phyloP scores from a whole-genome alignment of 2,888 invertebrate genomes.

The Mythimna vitellina region DNA sequence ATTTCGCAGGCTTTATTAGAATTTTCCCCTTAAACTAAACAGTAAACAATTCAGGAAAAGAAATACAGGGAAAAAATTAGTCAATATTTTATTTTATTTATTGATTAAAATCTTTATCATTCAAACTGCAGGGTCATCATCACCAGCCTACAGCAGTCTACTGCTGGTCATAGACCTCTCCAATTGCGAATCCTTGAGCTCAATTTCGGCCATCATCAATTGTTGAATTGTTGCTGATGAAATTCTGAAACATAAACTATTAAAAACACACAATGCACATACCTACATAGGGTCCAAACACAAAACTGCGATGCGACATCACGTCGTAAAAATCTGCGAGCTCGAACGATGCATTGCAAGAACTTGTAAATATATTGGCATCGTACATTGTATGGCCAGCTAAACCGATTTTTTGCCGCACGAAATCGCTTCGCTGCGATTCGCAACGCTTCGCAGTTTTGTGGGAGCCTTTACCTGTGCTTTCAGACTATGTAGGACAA shows the following conservation, averaged over 20 bases:
- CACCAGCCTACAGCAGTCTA: neutral
- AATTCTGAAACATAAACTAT: slow-evolving; percentile 29
- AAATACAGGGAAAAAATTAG: neutral
- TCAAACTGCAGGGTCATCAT: neutral
- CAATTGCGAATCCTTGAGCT: too few species aligned
- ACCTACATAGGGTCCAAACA: neutral
- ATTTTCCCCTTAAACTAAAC: too few species aligned
- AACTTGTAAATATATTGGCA: too few species aligned
- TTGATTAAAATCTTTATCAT: neutral
- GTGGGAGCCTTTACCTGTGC: neutral
- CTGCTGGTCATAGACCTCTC: neutral
- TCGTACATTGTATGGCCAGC: too few species aligned
- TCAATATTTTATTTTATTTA: slow-evolving; percentile 1
- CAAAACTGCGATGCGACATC: too few species aligned
- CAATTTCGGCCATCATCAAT: neutral
- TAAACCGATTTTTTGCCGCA: too few species aligned
- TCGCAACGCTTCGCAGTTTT: too few species aligned
- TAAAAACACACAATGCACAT: neutral
- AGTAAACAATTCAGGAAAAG: neutral
- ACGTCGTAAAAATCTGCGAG: too few species aligned
- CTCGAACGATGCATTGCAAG: too few species aligned
- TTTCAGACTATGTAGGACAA: neutral
- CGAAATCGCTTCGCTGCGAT: too few species aligned
- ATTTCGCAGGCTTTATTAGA: too few species aligned
- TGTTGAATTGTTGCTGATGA: neutral